Conservation (phyloP, 1,140 invertebrate genomes). For the Danaus melanippus region DNA sequence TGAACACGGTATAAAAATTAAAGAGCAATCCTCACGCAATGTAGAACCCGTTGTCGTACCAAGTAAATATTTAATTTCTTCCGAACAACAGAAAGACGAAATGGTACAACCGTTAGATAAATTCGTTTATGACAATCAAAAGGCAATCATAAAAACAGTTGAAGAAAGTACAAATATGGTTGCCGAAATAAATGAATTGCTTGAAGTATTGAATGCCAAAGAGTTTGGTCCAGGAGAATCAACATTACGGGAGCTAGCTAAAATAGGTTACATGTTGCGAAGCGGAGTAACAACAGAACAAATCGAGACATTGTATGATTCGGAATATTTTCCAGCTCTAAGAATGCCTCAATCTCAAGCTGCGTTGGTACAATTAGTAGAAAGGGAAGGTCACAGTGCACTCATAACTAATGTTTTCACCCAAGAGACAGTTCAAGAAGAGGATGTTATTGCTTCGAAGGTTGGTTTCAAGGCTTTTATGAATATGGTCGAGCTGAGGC, state of each 20-base stretch:
- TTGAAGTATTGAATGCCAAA: conserved; percentile 80
- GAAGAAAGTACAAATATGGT: conserved; percentile 74
- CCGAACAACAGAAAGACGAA: conserved; percentile 74
- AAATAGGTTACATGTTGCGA: conserved; percentile 82
- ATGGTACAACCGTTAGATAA: conserved; percentile 72
- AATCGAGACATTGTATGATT: conserved; percentile 83
- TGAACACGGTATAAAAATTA: conserved; percentile 61
- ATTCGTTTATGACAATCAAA: conserved; percentile 73
- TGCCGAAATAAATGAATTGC: conserved; percentile 81
- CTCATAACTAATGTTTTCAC: conserved; percentile 85
- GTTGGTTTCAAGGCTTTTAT: conserved; percentile 88
- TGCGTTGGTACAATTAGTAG: conserved; percentile 85
- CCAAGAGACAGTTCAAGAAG: conserved; percentile 82
- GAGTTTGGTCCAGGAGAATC: conserved; percentile 86
- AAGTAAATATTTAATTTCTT: conserved; percentile 73
- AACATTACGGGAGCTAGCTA: conserved; percentile 84
- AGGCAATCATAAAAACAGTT: conserved; percentile 74
- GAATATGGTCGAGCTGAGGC: conserved; percentile 85
- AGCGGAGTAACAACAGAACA: conserved; percentile 83
- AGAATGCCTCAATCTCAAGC: conserved; percentile 84
- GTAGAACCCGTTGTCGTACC: conserved; percentile 70
- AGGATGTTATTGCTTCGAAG: conserved; percentile 81
- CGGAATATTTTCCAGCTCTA: conserved; percentile 83
- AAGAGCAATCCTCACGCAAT: conserved; percentile 51
- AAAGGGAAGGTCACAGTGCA: conserved; percentile 83